Base-by-base conservation (phyloP, 2,888 invertebrate species). In the Platypus cylindrus region DNA sequence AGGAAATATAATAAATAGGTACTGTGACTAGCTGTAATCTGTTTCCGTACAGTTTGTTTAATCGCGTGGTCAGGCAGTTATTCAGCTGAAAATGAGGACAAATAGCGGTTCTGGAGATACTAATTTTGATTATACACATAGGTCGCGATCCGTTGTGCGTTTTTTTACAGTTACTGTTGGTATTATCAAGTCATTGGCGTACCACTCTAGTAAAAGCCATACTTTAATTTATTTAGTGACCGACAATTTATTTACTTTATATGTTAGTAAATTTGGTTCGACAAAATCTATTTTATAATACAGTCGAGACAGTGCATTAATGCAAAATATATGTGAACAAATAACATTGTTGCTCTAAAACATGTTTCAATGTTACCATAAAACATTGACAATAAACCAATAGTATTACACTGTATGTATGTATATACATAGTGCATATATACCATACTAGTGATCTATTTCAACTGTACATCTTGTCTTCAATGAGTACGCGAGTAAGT, bases 31-130 rank as follows among this genome's bases (percentile, higher is more conserved):
- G 9, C 15, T 15, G 27, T 15, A 27, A 27, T 11, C 8, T 16
- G 15, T 27, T 27, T 27, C 27, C 27, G 27, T 27, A 15, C 4
- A 14, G 13, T 12, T 5, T 20, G 36, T 30, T 38, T 32, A 32
- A 29, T 33, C 37, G 36, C 31, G 37, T 36, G 13, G 34, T 34
- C 32, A 35, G 36, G 41, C 34, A 25, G 36, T 43, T 40, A 43
- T 25, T 39, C 17, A 20, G 22, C 28, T 32, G 43, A 43, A 51
- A 51, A 51, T 49, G 51, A 40, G 51, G 51, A 49, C 51, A 48
- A 30, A 40, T 51, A 51, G 51, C 51, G 51, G 51, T 34, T 40
- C 39, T 30, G 35, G 34, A 37, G 43, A 45, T 43, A 45, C 46
- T 43, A 46, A 49, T 50, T 40, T 47, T 44, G 45, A 45, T 41